Conservation (phyloP, 2,113 vertebrate genomes). For the Motacilla tschutschensis region DNA sequence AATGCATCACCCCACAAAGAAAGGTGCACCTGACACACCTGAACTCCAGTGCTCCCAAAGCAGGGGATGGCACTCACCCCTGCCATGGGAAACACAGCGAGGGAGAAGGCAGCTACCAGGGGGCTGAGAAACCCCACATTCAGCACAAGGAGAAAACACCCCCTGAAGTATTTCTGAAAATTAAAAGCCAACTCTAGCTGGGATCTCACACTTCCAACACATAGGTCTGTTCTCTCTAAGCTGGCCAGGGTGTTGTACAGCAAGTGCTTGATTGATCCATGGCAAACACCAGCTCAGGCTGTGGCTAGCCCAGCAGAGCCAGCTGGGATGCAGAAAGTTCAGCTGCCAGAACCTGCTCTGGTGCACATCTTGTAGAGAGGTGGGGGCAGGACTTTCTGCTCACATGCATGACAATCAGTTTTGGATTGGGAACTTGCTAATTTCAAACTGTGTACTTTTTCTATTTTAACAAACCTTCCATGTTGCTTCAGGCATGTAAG, state of each 20-base stretch:
- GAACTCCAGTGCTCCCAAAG: not conserved
- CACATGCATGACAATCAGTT: not conserved
- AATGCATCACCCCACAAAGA: not conserved
- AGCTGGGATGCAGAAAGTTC: not conserved
- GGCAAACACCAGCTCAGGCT: not conserved
- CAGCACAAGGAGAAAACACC: not conserved
- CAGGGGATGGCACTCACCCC: not conserved
- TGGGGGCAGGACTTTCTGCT: not conserved
- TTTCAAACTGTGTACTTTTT: not conserved
- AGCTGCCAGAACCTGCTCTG: not conserved
- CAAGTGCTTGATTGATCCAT: not conserved
- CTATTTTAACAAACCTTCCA: not conserved
- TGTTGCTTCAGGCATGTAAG: not conserved
- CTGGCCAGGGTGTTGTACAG: not conserved
- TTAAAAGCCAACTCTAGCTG: not conserved
- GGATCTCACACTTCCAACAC: not conserved
- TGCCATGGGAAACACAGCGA: not conserved
- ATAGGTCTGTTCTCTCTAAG: not conserved
- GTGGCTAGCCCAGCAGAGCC: not conserved
- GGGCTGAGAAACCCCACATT: not conserved
- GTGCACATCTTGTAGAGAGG: not conserved
- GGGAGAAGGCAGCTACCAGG: not conserved
- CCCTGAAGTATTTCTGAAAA: not conserved
- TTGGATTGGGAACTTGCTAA: not conserved
- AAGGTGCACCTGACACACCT: not conserved